Conservation (phyloP, 2,888 invertebrate genomes). For the Stenodema calcarata region DNA sequence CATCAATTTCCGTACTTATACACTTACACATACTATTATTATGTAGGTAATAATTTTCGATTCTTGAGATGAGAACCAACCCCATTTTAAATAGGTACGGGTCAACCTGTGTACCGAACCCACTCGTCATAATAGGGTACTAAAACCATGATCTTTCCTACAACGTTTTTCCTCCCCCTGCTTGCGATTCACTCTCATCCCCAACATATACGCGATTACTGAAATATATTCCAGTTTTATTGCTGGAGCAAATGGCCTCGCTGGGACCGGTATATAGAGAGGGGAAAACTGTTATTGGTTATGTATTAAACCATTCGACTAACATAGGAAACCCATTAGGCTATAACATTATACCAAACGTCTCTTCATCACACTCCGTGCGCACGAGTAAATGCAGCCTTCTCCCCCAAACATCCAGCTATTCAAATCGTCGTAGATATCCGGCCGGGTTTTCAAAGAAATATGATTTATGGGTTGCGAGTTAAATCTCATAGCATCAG, state of each 20-base stretch:
- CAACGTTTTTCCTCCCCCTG: background rate
- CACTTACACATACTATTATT: too few relatives aligned
- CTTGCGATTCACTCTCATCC: background rate
- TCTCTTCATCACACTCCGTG: conserved; percentile 23
- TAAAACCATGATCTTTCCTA: background rate
- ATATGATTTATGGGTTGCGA: background rate
- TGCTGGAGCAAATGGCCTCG: conserved; percentile 35
- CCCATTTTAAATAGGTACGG: background rate
- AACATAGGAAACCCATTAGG: conserved; percentile 36
- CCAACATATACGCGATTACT: conserved; percentile 28
- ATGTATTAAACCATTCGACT: conserved; percentile 37
- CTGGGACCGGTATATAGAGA: background rate
- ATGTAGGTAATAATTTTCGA: too few relatives aligned
- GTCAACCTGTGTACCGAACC: background rate
- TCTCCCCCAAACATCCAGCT: background rate
- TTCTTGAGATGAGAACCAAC: too few relatives aligned
- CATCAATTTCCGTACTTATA: too few relatives aligned
- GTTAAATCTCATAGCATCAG: background rate
- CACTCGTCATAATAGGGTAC: background rate
- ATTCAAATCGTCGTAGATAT: background rate
- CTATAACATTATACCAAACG: conserved; percentile 26
- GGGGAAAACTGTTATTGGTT: conserved; percentile 24
- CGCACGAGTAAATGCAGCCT: background rate
- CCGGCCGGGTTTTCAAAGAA: background rate
- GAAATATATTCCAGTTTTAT: conserved; percentile 43